A percentile compares a stretch with the other conserved stretches of the same genome.
These are phyloP conservation scores for Deilephila elpenor DNA, from an alignment of 2,888 invertebrate species.

Conservation along the genomic window DNA sequence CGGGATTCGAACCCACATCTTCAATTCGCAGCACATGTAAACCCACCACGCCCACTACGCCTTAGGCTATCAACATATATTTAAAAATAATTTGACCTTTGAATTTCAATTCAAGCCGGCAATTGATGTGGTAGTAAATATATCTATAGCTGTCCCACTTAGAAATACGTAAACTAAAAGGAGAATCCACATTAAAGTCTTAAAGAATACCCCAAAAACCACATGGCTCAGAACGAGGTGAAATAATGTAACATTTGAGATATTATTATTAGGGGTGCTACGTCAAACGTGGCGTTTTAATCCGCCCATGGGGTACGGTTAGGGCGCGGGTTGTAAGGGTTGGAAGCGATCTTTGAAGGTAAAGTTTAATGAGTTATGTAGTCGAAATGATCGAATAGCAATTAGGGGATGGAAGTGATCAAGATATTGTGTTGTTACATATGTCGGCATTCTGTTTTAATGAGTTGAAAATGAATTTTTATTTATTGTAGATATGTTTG, in stretches of 20 bases:
- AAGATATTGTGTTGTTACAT: background rate
- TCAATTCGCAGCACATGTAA: no score
- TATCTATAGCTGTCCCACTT: no score
- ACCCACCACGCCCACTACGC: no score
- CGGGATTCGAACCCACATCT: no score
- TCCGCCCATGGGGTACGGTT: background rate
- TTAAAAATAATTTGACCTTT: no score
- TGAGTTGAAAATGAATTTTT: no score
- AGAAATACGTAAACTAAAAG: no score
- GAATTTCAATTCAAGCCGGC: no score
- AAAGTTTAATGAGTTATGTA: constrained; percentile 6
- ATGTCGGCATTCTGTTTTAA: background rate
- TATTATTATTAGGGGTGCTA: constrained; percentile 17
- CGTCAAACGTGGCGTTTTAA: constrained; percentile 11
- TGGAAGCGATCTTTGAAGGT: constrained; percentile 18
- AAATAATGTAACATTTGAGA: constrained; percentile 14
- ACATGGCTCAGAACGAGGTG: background rate
- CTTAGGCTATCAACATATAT: no score
- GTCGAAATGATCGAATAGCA: background rate
- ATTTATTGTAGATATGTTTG: no score
- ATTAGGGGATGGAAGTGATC: background rate
- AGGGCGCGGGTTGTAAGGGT: background rate
- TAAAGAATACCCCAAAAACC: background rate
- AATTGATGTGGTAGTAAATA: no score
- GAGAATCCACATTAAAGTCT: no score